Percentiles rank a stretch among this genome's conserved stretches.
Evolutionary conservation across 2,113 vertebrate species (phyloP).

Genomic region (Macquaria ambigua): DNA sequence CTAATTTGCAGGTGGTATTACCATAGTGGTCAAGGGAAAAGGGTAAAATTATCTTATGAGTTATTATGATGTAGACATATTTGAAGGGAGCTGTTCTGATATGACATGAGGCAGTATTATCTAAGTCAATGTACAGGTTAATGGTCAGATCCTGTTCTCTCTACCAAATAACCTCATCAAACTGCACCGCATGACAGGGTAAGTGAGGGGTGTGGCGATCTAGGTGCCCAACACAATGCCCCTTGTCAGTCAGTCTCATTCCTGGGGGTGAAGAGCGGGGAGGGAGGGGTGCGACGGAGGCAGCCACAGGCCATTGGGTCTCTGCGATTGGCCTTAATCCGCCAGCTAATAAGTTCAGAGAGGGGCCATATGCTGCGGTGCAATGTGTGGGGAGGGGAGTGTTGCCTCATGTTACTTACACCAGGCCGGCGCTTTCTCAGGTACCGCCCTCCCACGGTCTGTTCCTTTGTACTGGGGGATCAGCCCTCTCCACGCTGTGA

Average conservation of each 20-base stretch:
- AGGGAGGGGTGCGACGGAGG: conserved; percentile 81
- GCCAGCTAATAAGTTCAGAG: conserved; percentile 96
- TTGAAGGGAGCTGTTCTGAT: conserved; percentile 48
- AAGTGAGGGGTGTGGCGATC: conserved; percentile 92
- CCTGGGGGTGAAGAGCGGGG: conserved; percentile 83
- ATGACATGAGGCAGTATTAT: conserved; percentile 25
- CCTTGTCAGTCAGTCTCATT: conserved; percentile 92
- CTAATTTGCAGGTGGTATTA: conserved; percentile 75
- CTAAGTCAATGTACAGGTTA: conserved; percentile 34
- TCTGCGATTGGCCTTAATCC: conserved; percentile 93
- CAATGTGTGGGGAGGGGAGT: conserved; percentile 88
- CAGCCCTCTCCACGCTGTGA: conserved; percentile 95
- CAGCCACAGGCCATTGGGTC: conserved; percentile 83
- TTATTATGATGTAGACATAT: conserved; percentile 49
- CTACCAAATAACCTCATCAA: conserved; percentile 83
- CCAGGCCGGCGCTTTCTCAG: conserved; percentile 94
- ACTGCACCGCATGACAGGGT: conserved; percentile 85
- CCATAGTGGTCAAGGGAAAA: conserved; percentile 50
- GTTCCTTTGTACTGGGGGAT: conserved; percentile 91
- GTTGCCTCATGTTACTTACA: conserved; percentile 93
- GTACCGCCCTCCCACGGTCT: conserved; percentile 89
- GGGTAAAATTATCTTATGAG: conserved; percentile 57
- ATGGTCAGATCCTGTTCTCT: conserved; percentile 59
- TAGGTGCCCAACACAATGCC: conserved; percentile 89
- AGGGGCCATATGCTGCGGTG: conserved; percentile 94